Evolutionary conservation across 2,797 vertebrate genomes (phyloP), one percentile per base, ranked within the genome.

Genomic region (Urocyon cinereoargenteus): DNA sequence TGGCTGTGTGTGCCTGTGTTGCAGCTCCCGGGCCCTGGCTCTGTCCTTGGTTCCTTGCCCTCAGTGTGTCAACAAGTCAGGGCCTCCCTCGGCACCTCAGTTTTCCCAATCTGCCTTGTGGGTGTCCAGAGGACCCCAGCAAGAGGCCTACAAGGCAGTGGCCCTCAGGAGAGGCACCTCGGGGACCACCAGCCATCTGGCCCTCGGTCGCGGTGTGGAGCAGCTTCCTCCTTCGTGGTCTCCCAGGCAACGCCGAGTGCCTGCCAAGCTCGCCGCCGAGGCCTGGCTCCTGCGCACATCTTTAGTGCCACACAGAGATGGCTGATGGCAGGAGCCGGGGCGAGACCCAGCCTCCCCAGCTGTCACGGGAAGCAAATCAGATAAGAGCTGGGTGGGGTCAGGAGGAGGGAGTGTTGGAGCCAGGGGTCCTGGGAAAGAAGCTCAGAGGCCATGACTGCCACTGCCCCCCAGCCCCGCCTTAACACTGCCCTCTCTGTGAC

Each of bases 221-320:
- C 82, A 24, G 59, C 57, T 62, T 94, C 82, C 45, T 97, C 62
- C 86, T 61, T 78, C 1, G 12, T 90, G 86, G 98, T 98, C 97
- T 96, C 98, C 98, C 88, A 21, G 97, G 97, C 97, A 98, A 98
- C 96, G 11, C 82, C 2, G 34, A 86, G 68, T 57, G 97, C 88
- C 94, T 95, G 98, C 97, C 98, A 98, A 98, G 97, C 96, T 68
- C n/a, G 72, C 95, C 68, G 92, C 96, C 0, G 53, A 89, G 93
- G 68, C 96, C 90, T 98, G 97, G 97, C 96, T 90, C 78, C 78
- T 10, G 5, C 55, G 34, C 90, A 40, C 90, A 83, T 97, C 97
- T 97, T 98, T 95, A 98, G 98, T 96, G 97, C 87, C 96, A 96
- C 86, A 83, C 62, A n/a, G 98, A 86, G 94, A 98, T 96, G 97